Percentiles rank a stretch among this genome's conserved stretches.
These are phyloP conservation scores for Sesamia inferens DNA, from an alignment of 2,888 invertebrate species.

Conservation along the genomic window DNA sequence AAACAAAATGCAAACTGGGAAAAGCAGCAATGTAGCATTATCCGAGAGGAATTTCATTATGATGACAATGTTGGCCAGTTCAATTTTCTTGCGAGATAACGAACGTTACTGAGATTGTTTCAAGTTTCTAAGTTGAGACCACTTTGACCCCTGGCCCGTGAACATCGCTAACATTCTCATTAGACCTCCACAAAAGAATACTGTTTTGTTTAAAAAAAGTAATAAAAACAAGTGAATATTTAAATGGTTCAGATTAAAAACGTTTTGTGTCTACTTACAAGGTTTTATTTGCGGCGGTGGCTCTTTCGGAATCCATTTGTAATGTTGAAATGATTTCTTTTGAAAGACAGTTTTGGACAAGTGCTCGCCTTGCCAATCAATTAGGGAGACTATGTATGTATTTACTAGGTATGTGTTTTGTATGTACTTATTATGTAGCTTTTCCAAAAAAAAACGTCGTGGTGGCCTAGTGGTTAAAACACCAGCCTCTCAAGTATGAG, in stretches of 20 bases:
- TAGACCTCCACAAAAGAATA: conserved; percentile 80
- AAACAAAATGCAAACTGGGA: conserved; percentile 58
- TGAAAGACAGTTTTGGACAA: conserved; percentile 29
- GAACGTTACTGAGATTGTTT: conserved; percentile 84
- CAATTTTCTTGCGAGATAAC: conserved; percentile 85
- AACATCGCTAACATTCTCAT: conserved; percentile 84
- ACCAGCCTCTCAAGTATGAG: too few species aligned
- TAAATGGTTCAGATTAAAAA: conserved; percentile 61
- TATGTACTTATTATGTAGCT: conserved; percentile 1
- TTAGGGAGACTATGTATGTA: conserved; percentile 1
- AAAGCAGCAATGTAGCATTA: conserved; percentile 63
- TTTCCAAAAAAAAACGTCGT: background rate
- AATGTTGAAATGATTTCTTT: conserved; percentile 42
- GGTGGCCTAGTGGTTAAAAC: too few species aligned
- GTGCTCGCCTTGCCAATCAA: conserved; percentile 36
- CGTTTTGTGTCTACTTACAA: conserved; percentile 45
- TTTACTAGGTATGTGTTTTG: too few species aligned
- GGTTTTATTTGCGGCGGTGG: conserved; percentile 36
- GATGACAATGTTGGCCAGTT: conserved; percentile 85
- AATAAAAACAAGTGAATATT: conserved; percentile 68
- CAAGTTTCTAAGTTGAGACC: conserved; percentile 80
- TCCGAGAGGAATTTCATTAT: conserved; percentile 84
- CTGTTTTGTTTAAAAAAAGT: conserved; percentile 72
- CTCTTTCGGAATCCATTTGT: conserved; percentile 34
- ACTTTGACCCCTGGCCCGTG: conserved; percentile 86